Base-by-base conservation (phyloP, 2,888 invertebrate genomes). In the Drosophila subsilvestris region DNA sequence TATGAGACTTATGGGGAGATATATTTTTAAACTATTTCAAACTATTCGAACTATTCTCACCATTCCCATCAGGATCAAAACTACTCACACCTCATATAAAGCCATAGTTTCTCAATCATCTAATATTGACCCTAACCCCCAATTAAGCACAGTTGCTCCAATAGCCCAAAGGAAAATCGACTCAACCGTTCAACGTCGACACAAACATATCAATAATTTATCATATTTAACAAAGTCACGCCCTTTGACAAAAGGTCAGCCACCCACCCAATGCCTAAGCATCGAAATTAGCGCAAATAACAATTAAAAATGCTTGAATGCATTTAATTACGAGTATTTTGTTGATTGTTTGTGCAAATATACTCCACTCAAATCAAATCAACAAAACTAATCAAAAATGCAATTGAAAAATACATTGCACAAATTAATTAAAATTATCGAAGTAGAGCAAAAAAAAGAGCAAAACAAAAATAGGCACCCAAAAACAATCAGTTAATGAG, bases 291-390 rank as follows among this genome's bases (percentile, higher is more conserved):
- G 79, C 79, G 81, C 66, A 73, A 79, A 74, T 37, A 62, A 50
- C 82, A 87, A 86, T 88, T 78, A 82, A 88, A 86, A 86, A 88
- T 86, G 86, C 86, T 86, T 86, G 87, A 88, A 80, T 79, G 89
- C 79, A 82, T 87, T 86, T 86, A 86, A 86, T 86, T 86, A 37
- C n/a, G 37, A 37, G n/a, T 7, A 86, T 74, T 70, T 81, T 70
- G 75, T 68, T 69, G 73, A 87, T 87, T 85, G 78, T 72, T 68
- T 69, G 62, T 58, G 59, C 75, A 75, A 87, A 77, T 80, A 76
- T 73, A 70, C 65, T n/a, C 59, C 1, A 25, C 25, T 25, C 58
- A 56, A 72, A 77, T 76, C 70, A 58, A 56, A 65, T 79, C 62
- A 55, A 56, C 61, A 73, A 69, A 77, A 69, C 82, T 81, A 88